phyloP scores from a whole-genome alignment of 2,797 vertebrate genomes.

The Spatula clypeata region DNA sequence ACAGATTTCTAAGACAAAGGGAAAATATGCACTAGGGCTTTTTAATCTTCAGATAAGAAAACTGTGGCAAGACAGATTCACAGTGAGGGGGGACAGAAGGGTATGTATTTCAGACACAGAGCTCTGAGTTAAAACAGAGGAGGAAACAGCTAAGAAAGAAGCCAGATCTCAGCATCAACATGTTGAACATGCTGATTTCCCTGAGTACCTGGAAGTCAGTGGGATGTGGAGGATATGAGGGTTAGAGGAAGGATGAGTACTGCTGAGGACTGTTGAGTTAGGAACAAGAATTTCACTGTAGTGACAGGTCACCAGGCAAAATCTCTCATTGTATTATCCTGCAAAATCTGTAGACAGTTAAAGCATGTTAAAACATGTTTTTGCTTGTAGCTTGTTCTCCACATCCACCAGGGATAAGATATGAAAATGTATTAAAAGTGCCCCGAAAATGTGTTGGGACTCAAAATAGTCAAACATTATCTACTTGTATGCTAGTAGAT shows the following conservation, averaged over 20 bases:
- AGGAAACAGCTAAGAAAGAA: background rate
- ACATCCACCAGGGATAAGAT: background rate
- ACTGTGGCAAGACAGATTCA: background rate
- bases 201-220: background rate
- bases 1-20: background rate
- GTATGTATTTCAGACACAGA: background rate
- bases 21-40: background rate
- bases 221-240: accelerated
- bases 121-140: background rate
- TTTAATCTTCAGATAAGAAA: background rate
- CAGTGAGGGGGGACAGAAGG: background rate
- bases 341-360: background rate
- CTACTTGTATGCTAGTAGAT: background rate
- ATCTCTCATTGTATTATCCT: background rate
- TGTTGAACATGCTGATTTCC: accelerated
- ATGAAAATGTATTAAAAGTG: background rate
- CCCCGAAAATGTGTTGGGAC: background rate
- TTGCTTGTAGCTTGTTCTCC: background rate
- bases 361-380: no score
- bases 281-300: background rate
- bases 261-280: background rate
- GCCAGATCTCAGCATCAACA: accelerated
- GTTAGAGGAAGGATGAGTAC: background rate
- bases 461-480: background rate
- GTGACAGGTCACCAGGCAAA: background rate